Evolutionary conservation across 2,797 vertebrate genomes (phyloP).

Genomic region (Lithobates sylvaticus): DNA sequence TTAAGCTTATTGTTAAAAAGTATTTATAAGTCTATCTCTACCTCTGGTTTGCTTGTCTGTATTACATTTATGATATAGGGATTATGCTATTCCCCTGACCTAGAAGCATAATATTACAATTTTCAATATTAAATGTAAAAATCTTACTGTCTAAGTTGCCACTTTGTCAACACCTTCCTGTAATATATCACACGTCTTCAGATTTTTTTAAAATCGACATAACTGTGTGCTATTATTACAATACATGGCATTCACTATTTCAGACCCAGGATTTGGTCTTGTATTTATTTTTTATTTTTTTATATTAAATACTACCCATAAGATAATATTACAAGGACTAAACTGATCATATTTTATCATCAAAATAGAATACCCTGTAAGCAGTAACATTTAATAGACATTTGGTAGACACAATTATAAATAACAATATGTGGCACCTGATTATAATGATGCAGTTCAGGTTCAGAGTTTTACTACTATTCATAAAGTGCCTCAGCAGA

Average conservation of each 20-base stretch:
- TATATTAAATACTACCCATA: conserved; percentile 19
- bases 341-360: conserved; percentile 27
- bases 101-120: too few species aligned
- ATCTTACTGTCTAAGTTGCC: too few species aligned
- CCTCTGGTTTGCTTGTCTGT: too few species aligned
- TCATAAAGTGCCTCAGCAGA: conserved; percentile 77
- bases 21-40: too few species aligned
- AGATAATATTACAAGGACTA: conserved; percentile 20
- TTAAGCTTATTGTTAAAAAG: too few species aligned
- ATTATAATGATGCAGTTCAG: conserved; percentile 74
- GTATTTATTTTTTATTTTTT: neutral
- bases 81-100: too few species aligned
- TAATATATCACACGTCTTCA: too few species aligned
- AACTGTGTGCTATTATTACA: neutral
- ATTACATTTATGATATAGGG: too few species aligned
- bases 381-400: conserved; percentile 45
- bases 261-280: neutral
- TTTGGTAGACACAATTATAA: conserved; percentile 71
- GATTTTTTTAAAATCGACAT: too few species aligned
- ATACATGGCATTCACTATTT: neutral
- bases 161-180: too few species aligned
- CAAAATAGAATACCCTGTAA: conserved; percentile 9
- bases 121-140: too few species aligned
- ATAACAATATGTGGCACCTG: conserved; percentile 68
- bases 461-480: conserved; percentile 76